Conservation (phyloP, 2,888 invertebrate species). For the Adineta ricciae region DNA sequence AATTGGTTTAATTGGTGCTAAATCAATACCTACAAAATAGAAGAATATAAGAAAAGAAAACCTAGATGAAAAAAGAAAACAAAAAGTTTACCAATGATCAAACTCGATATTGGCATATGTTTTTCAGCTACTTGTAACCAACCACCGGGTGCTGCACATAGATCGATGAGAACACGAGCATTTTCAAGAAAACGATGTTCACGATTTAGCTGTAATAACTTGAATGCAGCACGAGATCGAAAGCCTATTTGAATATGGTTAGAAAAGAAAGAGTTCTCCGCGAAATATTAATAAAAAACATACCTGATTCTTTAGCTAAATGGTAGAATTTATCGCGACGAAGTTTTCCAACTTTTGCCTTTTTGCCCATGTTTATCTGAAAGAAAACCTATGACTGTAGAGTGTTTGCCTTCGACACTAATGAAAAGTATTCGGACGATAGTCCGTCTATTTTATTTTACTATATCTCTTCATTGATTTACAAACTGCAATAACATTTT, state of each 20-base stretch:
- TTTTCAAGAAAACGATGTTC: conserved; percentile 92
- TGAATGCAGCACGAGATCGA: conserved; percentile 95
- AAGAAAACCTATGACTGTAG: not conserved
- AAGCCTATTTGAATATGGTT: conserved; percentile 57
- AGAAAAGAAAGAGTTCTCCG: not conserved
- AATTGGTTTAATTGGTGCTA: conserved; percentile 81
- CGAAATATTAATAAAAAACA: conserved; percentile 56
- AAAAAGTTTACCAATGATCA: conserved; percentile 63
- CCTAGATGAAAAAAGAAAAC: not conserved
- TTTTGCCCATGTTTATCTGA: conserved; percentile 67
- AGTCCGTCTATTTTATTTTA: too few species aligned
- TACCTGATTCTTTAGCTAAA: conserved; percentile 85
- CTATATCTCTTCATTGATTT: not conserved
- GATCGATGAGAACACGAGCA: conserved; percentile 86
- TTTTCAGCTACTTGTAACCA: conserved; percentile 97
- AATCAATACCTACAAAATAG: conserved; percentile 64
- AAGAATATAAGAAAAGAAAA: too few species aligned
- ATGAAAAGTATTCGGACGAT: too few species aligned
- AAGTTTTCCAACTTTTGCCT: conserved; percentile 89
- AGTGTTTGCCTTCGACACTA: too few species aligned
- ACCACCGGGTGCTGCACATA: conserved; percentile 97
- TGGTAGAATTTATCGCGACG: conserved; percentile 96
- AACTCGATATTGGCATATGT: conserved; percentile 89
- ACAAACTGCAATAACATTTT: not conserved
- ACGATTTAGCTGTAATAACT: conserved; percentile 88